Conservation (phyloP, 2,888 invertebrate genomes). For the Eucriotettix oculatus region DNA sequence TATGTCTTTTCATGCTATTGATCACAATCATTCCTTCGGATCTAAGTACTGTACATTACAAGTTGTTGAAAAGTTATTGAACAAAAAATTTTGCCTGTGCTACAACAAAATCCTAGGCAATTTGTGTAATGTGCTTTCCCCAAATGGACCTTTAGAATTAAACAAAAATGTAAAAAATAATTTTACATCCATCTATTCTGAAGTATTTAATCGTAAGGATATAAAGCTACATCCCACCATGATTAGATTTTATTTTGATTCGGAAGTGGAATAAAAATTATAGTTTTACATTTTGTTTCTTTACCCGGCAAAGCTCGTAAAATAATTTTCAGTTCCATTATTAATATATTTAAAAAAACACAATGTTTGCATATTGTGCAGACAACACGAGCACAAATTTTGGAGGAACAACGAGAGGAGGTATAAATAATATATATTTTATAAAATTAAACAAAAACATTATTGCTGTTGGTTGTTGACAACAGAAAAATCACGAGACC, state of each 20-base stretch:
- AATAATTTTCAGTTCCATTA: background rate
- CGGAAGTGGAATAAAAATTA: background rate
- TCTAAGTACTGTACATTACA: background rate
- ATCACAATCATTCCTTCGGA: background rate
- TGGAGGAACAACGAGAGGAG: background rate
- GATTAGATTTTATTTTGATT: background rate
- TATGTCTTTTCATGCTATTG: background rate
- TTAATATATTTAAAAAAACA: background rate
- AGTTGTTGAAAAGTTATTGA: background rate
- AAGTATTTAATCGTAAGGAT: background rate
- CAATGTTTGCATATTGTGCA: too few relatives aligned
- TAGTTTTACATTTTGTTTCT: too few relatives aligned
- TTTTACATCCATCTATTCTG: background rate
- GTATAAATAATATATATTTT: background rate
- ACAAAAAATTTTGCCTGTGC: background rate
- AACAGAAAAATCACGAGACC: background rate
- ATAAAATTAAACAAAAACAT: background rate
- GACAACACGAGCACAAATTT: background rate
- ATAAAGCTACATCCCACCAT: background rate
- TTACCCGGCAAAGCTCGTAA: background rate
- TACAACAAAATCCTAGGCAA: background rate
- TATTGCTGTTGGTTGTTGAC: background rate
- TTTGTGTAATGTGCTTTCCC: background rate
- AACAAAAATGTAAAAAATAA: background rate
- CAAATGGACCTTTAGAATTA: background rate